Evolutionary conservation across 2,113 vertebrate genomes (phyloP), one percentile per base, ranked within the genome.

Genomic region (Nycticebus coucang): DNA sequence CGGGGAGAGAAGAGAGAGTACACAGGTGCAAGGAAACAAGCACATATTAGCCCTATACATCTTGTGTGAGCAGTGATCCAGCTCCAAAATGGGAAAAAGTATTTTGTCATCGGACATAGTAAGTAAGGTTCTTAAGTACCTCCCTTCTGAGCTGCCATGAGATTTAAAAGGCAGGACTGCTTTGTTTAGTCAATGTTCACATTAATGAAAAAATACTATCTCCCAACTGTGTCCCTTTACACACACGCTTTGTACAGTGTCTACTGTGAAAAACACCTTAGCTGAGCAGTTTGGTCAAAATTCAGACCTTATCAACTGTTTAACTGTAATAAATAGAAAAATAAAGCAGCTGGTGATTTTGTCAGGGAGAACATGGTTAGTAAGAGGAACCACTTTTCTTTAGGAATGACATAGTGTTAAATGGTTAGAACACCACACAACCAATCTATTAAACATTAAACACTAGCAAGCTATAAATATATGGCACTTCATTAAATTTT

Each of bases 271-370:
- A 97, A 97, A 97, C 95, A 97, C 95, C 95, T 97, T 91, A 97
- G 93, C 88, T 97, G 95, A 98, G 97, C 97, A 97, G 94, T 97
- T 86, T 89, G 95, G 97, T 98, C 96, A 97, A 97, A 85, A 97
- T 97, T 91, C 82, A 96, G 89, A 97, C 90, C 94, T 94, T 55
- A 95, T 96, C 64, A 93, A 97, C 74, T 93, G 80, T 95, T 96
- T 94, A 96, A 97, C 50, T 96, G 57, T 90, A 97, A 96, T 96
- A 97, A 97, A 97, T 97, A 98, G 96, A 98, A 98, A 97, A 98
- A 97, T 95, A 97, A 98, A 97, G 97, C 95, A 98, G 98, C 98
- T 98, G 98, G 98, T 98, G 98, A 98, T 98, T 93, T 96, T 95
- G 75, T 94, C 10, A 30, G 93, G 68, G 82, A 97, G 86, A 87